Percentiles rank a stretch among this genome's conserved stretches.
phyloP scores from a whole-genome alignment of 2,113 vertebrate species.

The Raja brachyura region DNA sequence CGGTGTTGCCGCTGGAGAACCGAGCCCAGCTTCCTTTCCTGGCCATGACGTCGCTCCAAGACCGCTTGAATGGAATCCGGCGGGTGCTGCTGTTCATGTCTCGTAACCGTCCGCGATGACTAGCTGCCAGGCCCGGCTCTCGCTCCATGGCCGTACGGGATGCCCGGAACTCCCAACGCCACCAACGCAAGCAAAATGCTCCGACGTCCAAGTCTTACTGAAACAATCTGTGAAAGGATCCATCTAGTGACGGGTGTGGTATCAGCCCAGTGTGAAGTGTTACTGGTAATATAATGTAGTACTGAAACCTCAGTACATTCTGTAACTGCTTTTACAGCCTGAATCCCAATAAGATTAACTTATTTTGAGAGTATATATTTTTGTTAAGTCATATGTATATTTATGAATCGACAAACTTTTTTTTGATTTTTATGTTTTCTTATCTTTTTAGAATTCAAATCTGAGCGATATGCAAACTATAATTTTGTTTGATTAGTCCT shows the following conservation, averaged over 20 bases:
- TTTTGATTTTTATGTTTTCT: constrained; percentile 26
- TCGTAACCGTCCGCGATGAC: constrained; percentile 49
- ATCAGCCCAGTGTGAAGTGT: neutral
- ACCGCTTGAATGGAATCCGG: constrained; percentile 61
- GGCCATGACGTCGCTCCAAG: constrained; percentile 64
- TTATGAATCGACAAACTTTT: neutral
- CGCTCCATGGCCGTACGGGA: too few relatives aligned
- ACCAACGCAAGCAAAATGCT: neutral
- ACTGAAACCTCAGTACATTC: constrained; percentile 1
- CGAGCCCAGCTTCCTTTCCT: constrained; percentile 69
- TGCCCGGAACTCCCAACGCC: too few relatives aligned
- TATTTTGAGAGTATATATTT: constrained; percentile 37
- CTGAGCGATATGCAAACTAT: neutral
- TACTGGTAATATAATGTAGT: constrained; percentile 35
- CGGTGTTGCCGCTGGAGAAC: constrained; percentile 67
- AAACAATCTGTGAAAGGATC: neutral
- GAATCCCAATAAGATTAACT: constrained; percentile 18
- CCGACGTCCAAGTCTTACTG: neutral
- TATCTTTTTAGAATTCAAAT: neutral
- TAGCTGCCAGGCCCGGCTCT: neutral
- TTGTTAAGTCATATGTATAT: constrained; percentile 35
- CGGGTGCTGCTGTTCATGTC: constrained; percentile 64
- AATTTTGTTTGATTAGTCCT: neutral
- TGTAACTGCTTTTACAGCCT: constrained; percentile 27
- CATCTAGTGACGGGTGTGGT: neutral